These are phyloP conservation scores for Nebria ingens DNA, from an alignment of 1,140 invertebrate genomes.

Conservation along the genomic window DNA sequence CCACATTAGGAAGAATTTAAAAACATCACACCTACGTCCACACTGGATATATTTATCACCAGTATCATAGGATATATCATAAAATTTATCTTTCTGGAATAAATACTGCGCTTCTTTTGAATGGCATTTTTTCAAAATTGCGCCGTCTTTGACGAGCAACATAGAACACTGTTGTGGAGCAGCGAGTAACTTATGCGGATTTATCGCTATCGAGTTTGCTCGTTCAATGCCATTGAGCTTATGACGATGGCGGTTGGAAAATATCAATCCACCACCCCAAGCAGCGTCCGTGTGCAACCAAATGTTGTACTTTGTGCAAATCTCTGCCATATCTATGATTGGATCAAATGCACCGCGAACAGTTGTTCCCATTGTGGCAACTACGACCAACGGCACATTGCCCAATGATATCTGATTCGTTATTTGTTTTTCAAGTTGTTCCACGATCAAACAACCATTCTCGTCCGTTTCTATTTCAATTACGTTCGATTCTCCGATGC, in stretches of 20 bases:
- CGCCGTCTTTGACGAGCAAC: slow-evolving; percentile 38
- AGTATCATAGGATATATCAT: slow-evolving; percentile 50
- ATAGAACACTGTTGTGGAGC: slow-evolving; percentile 54
- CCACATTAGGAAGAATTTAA: slow-evolving; percentile 65
- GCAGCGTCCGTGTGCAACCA: slow-evolving; percentile 63
- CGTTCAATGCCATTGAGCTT: slow-evolving; percentile 47
- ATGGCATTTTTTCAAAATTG: slow-evolving; percentile 40
- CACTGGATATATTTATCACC: slow-evolving; percentile 60
- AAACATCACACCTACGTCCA: slow-evolving; percentile 54
- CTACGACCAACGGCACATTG: slow-evolving; percentile 45
- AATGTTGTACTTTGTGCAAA: slow-evolving; percentile 48
- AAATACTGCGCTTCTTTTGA: slow-evolving; percentile 47
- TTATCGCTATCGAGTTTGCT: slow-evolving; percentile 57
- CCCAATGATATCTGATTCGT: slow-evolving; percentile 34
- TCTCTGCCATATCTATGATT: slow-evolving; percentile 44
- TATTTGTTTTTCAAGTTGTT: slow-evolving; percentile 42
- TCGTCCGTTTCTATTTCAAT: slow-evolving; percentile 31
- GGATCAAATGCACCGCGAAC: slow-evolving; percentile 54
- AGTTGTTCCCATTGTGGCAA: slow-evolving; percentile 46
- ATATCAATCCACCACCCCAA: slow-evolving; percentile 56
- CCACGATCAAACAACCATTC: slow-evolving; percentile 44
- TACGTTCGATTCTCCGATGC: slow-evolving; percentile 36
- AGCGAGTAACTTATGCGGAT: slow-evolving; percentile 57
- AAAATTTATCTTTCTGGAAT: slow-evolving; percentile 57
- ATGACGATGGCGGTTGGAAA: slow-evolving; percentile 44